phyloP scores from a whole-genome alignment of 1,140 invertebrate species.

The Neelides sp. region DNA sequence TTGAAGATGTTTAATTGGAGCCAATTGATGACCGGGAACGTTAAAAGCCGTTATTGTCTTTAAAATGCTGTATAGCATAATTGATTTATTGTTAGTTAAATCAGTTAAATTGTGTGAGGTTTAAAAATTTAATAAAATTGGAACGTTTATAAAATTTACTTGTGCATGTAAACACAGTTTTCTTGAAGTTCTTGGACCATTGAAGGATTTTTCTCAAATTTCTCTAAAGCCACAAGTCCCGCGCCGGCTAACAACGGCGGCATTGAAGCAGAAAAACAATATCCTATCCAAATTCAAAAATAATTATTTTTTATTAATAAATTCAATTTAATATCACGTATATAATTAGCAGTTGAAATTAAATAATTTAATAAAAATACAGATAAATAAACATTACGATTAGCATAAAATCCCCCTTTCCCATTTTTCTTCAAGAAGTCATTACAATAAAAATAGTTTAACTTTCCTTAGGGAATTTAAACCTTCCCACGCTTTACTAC shows the following conservation, averaged over 20 bases:
- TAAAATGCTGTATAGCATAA: no score
- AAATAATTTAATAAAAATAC: no score
- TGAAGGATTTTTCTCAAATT: slow-evolving; percentile 54
- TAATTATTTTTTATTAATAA: slow-evolving; percentile 14
- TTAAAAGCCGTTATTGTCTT: slow-evolving; percentile 42
- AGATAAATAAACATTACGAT: not conserved
- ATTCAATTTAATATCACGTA: no score
- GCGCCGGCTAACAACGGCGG: slow-evolving; percentile 81
- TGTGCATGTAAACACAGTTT: slow-evolving; percentile 43
- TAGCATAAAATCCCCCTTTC: slow-evolving; percentile 1
- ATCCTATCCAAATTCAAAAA: slow-evolving; percentile 51
- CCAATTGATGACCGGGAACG: slow-evolving; percentile 48
- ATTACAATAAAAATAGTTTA: no score
- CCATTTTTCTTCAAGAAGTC: no score
- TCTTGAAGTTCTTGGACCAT: slow-evolving; percentile 46
- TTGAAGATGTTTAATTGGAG: slow-evolving; percentile 68
- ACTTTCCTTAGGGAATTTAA: not conserved
- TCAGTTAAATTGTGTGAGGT: no score
- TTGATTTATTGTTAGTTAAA: no score
- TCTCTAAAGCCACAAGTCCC: slow-evolving; percentile 61
- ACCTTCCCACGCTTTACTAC: no score
- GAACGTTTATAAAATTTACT: no score
- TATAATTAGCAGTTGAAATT: no score
- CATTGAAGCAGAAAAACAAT: slow-evolving; percentile 93
- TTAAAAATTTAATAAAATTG: no score